Conservation (phyloP, 2,797 vertebrate species). For the Rhabdophis nuchalis region DNA sequence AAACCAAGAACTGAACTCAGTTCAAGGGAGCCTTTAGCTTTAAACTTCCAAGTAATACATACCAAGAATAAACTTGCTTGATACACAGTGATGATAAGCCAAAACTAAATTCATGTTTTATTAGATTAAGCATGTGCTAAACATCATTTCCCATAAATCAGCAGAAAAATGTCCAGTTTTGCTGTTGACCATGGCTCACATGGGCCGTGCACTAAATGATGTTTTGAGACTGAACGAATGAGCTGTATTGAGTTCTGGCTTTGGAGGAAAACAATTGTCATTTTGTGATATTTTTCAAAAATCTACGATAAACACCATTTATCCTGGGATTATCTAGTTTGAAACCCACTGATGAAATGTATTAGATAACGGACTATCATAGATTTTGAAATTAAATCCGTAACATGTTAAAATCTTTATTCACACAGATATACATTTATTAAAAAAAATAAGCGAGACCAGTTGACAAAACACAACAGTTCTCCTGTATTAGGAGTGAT, state of each 20-base stretch:
- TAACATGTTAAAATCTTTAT: background rate
- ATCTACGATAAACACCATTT: background rate
- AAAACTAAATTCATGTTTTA: background rate
- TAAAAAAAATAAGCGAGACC: conserved; percentile 83
- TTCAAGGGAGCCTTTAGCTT: background rate
- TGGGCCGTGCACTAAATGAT: background rate
- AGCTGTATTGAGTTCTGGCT: background rate
- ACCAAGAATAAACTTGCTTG: background rate
- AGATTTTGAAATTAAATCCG: conserved; percentile 57
- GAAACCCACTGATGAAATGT: conserved; percentile 48
- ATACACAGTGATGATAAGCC: background rate
- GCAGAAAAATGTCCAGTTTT: background rate
- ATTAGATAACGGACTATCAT: conserved; percentile 48
- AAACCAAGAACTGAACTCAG: background rate
- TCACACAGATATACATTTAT: conserved; percentile 42
- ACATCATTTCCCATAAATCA: background rate
- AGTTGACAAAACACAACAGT: conserved; percentile 82
- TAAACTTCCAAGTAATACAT: background rate
- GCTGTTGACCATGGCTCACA: background rate
- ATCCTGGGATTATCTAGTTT: conserved; percentile 37
- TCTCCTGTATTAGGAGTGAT: conserved; percentile 77
- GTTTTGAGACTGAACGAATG: background rate
- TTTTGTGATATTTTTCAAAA: background rate
- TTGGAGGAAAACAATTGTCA: background rate
- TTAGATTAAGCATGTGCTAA: background rate